Evolutionary conservation across 2,888 invertebrate species (phyloP).

Genomic region (Dryobotodes eremita): DNA sequence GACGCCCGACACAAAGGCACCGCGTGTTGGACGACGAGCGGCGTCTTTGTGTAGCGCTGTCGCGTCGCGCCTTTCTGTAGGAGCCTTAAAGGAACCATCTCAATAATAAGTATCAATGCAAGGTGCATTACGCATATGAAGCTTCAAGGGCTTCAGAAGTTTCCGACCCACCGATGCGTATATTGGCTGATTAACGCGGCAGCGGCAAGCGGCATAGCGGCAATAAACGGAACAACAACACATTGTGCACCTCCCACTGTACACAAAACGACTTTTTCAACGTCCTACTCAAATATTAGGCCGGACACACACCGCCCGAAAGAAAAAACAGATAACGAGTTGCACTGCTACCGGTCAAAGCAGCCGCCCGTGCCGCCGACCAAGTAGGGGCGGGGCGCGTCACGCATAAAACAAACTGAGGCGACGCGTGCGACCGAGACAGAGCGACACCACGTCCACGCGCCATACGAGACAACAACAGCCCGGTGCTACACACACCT

Average conservation of each 20-base stretch:
- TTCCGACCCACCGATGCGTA: conserved; percentile 54
- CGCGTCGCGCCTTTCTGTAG: too few relatives aligned
- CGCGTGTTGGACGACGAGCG: too few relatives aligned
- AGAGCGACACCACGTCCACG: conserved; percentile 64
- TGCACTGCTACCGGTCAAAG: conserved; percentile 89
- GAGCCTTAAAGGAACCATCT: neutral
- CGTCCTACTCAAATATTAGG: conserved; percentile 88
- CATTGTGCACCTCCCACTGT: conserved; percentile 81
- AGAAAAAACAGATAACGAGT: conserved; percentile 88
- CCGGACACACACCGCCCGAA: conserved; percentile 84
- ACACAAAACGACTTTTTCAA: conserved; percentile 85
- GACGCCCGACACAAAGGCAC: too few relatives aligned
- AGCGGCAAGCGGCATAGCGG: conserved; percentile 66
- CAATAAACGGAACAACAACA: conserved; percentile 80
- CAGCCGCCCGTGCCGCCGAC: conserved; percentile 80
- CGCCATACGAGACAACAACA: conserved; percentile 73
- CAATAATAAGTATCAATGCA: conserved; percentile 18
- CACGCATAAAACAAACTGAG: conserved; percentile 90
- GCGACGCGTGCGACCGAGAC: conserved; percentile 82
- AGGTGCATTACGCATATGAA: neutral
- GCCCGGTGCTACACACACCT: conserved; percentile 84
- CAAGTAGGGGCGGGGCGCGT: conserved; percentile 87
- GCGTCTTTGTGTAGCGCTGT: too few relatives aligned
- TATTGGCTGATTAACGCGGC: conserved; percentile 60
- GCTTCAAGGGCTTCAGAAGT: conserved; percentile 33